These are phyloP conservation scores for Danio albolineatus DNA, from an alignment of 2,797 vertebrate genomes.

Conservation along the genomic window DNA sequence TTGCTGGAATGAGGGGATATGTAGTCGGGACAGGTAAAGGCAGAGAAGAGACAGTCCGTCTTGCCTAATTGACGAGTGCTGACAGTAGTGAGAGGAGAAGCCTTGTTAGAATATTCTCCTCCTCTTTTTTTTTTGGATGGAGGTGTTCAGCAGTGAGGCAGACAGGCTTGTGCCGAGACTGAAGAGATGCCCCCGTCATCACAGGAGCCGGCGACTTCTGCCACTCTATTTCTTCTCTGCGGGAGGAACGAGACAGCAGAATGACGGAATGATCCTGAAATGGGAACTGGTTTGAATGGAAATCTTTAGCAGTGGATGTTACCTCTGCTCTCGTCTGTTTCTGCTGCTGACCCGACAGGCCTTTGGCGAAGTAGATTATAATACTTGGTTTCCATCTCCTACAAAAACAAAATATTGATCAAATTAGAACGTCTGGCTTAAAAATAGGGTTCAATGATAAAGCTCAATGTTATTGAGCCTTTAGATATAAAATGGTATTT, in stretches of 20 bases:
- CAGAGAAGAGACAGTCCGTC: constrained; percentile 71
- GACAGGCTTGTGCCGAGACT: constrained; percentile 71
- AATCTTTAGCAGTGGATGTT: constrained; percentile 47
- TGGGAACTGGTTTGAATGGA: neutral
- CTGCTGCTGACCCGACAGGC: constrained; percentile 84
- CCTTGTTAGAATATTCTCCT: constrained; percentile 65
- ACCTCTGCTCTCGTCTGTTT: constrained; percentile 89
- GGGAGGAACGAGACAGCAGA: constrained; percentile 9
- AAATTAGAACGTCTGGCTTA: neutral
- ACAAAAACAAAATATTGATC: constrained; percentile 26
- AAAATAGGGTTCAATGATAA: too few relatives aligned
- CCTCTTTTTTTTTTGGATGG: constrained; percentile 49
- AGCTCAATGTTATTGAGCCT: too few relatives aligned
- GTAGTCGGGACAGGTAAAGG: constrained; percentile 62
- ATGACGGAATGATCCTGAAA: constrained; percentile 4
- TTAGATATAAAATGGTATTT: too few relatives aligned
- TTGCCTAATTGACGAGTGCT: constrained; percentile 82
- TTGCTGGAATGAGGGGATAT: constrained; percentile 37
- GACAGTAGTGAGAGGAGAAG: constrained; percentile 57
- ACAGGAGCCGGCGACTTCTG: constrained; percentile 35
- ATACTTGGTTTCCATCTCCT: constrained; percentile 83
- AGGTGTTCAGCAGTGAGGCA: constrained; percentile 77
- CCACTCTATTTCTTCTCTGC: constrained; percentile 80
- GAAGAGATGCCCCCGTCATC: constrained; percentile 13
- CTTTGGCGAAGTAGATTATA: constrained; percentile 85